These are phyloP conservation scores for Taeniopygia guttata DNA, from an alignment of 2,797 vertebrate genomes.

Conservation along the genomic window DNA sequence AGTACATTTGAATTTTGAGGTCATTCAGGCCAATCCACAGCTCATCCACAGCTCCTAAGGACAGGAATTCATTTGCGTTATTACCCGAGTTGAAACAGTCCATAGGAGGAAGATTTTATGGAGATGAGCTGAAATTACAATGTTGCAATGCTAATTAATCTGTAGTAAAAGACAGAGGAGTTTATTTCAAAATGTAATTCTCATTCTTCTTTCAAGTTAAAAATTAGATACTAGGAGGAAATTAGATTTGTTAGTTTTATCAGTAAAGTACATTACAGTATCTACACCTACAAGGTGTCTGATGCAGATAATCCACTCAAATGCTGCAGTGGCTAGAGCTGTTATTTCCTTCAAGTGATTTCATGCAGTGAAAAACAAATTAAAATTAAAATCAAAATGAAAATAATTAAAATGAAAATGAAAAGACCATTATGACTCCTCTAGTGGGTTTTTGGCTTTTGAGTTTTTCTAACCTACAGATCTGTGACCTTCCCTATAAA, in stretches of 20 bases:
- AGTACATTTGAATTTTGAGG: conserved; percentile 83
- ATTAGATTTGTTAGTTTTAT: not conserved
- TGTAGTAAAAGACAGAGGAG: not conserved
- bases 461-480: accelerated
- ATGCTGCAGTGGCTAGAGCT: not conserved
- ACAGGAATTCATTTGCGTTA: not conserved
- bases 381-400: not conserved
- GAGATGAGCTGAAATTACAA: not conserved
- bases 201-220: not conserved
- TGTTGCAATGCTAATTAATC: not conserved
- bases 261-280: not conserved
- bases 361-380: not conserved
- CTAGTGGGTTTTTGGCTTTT: not conserved
- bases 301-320: not conserved
- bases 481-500: not conserved
- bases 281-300: not conserved
- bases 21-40: conserved; percentile 93
- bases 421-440: not conserved
- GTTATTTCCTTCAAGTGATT: not conserved
- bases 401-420: not conserved
- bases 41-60: conserved; percentile 77
- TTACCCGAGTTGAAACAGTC: not conserved
- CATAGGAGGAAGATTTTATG: not conserved
- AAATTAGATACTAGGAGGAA: not conserved
- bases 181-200: not conserved